Conservation (phyloP, 2,797 vertebrate genomes). For the Acanthiza pusilla region DNA sequence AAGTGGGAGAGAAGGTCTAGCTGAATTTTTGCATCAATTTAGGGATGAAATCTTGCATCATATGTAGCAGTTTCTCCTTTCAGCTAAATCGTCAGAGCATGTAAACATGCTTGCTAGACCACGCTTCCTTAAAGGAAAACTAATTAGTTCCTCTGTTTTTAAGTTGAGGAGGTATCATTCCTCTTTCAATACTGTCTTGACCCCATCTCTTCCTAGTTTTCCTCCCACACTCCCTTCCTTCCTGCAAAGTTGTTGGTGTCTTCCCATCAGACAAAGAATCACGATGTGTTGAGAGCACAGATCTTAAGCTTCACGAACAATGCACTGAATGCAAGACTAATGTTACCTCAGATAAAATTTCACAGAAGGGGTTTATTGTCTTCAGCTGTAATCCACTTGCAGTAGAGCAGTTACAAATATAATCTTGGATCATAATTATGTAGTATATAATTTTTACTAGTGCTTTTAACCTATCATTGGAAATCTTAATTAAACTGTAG, state of each 20-base stretch:
- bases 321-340: neutral
- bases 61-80: neutral
- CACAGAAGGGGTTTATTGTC: constrained; percentile 4
- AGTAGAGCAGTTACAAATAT: neutral
- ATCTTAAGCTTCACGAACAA: neutral
- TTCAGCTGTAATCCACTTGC: neutral
- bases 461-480: neutral
- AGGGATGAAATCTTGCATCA: neutral
- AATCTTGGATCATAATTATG: neutral
- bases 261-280: constrained; percentile 14
- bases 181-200: constrained; percentile 1
- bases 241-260: neutral
- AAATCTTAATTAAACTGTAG: neutral
- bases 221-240: constrained; percentile 16
- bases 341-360: constrained; percentile 9
- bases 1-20: neutral
- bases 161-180: neutral
- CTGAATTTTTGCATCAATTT: neutral
- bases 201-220: constrained; percentile 24
- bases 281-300: neutral
- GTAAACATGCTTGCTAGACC: neutral
- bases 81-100: neutral
- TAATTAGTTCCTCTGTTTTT: constrained; percentile 24
- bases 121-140: constrained; percentile 25
- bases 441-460: neutral